Evolutionary conservation across 2,888 invertebrate genomes (phyloP), one percentile per base, ranked within the genome.

Genomic region (Sarcophaga carnaria): DNA sequence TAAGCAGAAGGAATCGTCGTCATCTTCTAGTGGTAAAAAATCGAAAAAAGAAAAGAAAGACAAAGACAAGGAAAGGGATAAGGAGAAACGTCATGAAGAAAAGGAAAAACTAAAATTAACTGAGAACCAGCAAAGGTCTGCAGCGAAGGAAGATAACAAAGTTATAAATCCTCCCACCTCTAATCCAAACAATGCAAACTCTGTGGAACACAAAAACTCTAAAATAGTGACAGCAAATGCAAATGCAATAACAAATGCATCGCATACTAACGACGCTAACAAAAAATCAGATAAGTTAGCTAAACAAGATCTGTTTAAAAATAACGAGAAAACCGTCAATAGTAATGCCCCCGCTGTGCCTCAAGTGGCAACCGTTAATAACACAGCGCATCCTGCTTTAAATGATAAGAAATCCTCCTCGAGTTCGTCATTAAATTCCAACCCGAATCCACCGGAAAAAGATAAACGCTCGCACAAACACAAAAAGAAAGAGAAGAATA

Each of bases 401-500:
- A 80, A 6, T n/a, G 85, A 88, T 77, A 72, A 94, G 94, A 89
- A 90, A 93, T 78, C 78, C 17, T 81, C 88, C 59, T 63, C 88
- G 8, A 27, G 60, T 10, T 59, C 86, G 10, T 81, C 81, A 2
- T 69, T 81, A 63, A 71, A 78, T 20, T 80, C 84, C 11, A 80
- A 78, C 12, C 37, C 72, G 14, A 82, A 62, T 54, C 45, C 72
- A 6, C 70, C 77, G 3, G 89, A 89, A 27, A 89, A 89, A 71
- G 94, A 94, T 80, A 95, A 95, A 90, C 94, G 94, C 87, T 94
- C 94, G 89, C 95, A 95, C 88, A 95, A 95, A 90, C 95, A 95
- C 88, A 95, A 95, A 93, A 95, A 95, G 91, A 95, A 95, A 91
- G 95, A 95, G 88, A 96, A 96, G 90, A 96, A 95, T 90, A 94